Conservation (phyloP, 2,797 vertebrate genomes). For the Rhodeus uyekii region DNA sequence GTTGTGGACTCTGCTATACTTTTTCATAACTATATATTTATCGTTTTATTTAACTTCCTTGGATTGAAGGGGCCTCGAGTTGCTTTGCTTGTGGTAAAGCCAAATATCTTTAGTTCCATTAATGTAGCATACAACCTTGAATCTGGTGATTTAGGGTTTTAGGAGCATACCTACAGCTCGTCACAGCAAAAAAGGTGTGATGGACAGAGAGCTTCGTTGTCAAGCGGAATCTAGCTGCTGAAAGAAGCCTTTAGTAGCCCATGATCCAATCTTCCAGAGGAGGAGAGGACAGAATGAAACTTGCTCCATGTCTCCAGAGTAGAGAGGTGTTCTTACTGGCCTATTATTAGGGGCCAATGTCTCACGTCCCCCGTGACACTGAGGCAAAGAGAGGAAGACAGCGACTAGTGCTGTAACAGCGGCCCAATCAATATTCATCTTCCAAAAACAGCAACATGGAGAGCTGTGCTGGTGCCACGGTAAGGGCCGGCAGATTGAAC, state of each 20-base stretch:
- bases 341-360: slow-evolving; percentile 51
- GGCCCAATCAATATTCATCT: slow-evolving; percentile 51
- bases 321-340: slow-evolving; percentile 43
- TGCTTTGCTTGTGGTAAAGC: not conserved
- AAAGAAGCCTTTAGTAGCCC: slow-evolving; percentile 18
- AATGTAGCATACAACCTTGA: not conserved
- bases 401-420: slow-evolving; percentile 39
- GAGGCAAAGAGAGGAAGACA: slow-evolving; percentile 42
- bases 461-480: slow-evolving; percentile 31
- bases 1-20: not conserved
- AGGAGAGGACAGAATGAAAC: slow-evolving; percentile 34
- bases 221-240: not conserved
- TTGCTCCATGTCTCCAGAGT: slow-evolving; percentile 25
- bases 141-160: not conserved
- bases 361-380: slow-evolving; percentile 36
- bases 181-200: not conserved
- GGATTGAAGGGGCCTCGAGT: not conserved
- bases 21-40: not conserved
- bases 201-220: not conserved
- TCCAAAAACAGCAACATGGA: slow-evolving; percentile 52
- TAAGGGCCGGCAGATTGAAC: not conserved
- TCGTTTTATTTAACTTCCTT: not conserved
- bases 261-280: slow-evolving; percentile 18
- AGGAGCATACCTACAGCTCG: not conserved
- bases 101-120: not conserved